These are phyloP conservation scores for Panthera uncia DNA, from an alignment of 2,113 vertebrate species.

Conservation along the genomic window DNA sequence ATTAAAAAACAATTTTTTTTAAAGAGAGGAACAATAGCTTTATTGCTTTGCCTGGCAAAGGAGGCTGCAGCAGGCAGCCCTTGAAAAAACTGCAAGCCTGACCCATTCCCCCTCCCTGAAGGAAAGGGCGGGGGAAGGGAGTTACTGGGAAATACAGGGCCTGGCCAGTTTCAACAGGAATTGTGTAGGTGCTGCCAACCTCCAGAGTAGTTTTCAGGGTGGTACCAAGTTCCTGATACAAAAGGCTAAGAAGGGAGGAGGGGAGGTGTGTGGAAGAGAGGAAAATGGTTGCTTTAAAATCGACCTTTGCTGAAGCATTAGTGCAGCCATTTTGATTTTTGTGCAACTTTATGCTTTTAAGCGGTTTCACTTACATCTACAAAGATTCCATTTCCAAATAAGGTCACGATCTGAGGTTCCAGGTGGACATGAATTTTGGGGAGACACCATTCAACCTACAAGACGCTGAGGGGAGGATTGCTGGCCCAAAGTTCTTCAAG, in stretches of 20 bases:
- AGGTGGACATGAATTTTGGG: neutral
- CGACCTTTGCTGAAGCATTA: neutral
- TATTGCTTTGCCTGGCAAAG: neutral
- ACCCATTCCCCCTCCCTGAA: neutral
- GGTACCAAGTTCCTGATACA: neutral
- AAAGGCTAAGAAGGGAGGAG: neutral
- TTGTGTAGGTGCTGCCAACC: neutral
- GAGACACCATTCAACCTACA: neutral
- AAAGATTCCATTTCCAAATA: neutral
- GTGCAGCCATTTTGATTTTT: neutral
- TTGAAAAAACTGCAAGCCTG: neutral
- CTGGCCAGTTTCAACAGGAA: neutral
- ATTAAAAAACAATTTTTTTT: no score
- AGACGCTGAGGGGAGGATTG: neutral
- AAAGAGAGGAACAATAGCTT: neutral
- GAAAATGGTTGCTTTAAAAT: neutral
- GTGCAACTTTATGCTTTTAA: neutral
- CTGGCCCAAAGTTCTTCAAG: neutral
- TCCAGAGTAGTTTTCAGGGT: neutral
- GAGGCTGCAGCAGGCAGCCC: neutral
- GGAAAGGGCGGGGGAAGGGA: neutral
- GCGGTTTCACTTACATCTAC: neutral
- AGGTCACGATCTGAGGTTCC: neutral
- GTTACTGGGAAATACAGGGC: neutral
- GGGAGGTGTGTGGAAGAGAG: neutral